Base-by-base conservation (phyloP, 2,113 vertebrate species). In the Malaclemys terrapin region DNA sequence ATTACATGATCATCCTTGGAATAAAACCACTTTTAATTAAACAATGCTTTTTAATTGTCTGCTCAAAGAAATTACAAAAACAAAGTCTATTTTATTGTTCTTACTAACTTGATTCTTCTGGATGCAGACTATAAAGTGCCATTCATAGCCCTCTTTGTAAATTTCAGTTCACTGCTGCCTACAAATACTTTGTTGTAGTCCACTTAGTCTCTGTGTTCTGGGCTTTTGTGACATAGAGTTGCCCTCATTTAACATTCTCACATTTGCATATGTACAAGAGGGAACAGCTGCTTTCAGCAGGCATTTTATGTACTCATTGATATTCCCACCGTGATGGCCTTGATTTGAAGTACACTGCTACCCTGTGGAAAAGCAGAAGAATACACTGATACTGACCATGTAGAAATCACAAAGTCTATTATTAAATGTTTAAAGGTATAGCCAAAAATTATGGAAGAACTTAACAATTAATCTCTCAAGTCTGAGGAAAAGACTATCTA, bases 291-390 rank as follows among this genome's bases (percentile, higher is more conserved):
- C 96, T 97, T 97, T 97, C 94, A 97, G 93, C 89, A 90, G 94
- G 89, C 92, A 93, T 91, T 94, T 97, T 96, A 65, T 91, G 90
- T 97, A 95, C 88, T 97, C 89, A 95, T 92, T 97, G 96, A 93
- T 96, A 93, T 95, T 97, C 93, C 93, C 95, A 92, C 91, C 91
- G 82, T 96, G 95, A 91, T 95, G 85, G 90, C 89, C 96, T 97
- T 97, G 91, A 95, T 98, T 95, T 96, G 97, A 98, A 95, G 96
- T 93, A 97, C 89, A 98, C 82, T 98, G 95, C 97, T 98, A 96
- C 95, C 95, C 95, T 98, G 95, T 98, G 98, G 94, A 97, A 97
- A 97, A 97, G 95, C 81, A 93, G 97, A 96, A 97, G 81, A 98
- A 97, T 97, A 97, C 94, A 96, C 47, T 95, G 90, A 53, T 81